A percentile compares a stretch with the other conserved stretches of the same genome.
phyloP scores from a whole-genome alignment of 2,113 vertebrate genomes.

The Aspidoscelis tigris region DNA sequence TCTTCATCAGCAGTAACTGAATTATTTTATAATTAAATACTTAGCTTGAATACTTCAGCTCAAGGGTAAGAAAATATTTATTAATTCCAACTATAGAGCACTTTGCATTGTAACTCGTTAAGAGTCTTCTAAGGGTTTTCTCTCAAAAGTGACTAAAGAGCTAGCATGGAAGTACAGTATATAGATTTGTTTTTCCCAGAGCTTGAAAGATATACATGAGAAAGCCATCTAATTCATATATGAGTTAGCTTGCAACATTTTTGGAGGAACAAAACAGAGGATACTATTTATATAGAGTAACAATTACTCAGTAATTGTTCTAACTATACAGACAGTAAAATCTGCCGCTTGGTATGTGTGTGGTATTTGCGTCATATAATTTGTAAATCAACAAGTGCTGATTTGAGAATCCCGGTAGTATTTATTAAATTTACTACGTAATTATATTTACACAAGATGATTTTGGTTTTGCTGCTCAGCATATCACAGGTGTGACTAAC shows the following conservation, averaged over 20 bases:
- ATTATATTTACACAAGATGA: conserved; percentile 59
- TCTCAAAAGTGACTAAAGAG: conserved; percentile 23
- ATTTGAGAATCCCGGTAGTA: conserved; percentile 52
- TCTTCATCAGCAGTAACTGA: conserved; percentile 45
- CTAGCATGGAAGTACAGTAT: conserved; percentile 1
- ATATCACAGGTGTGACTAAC: conserved; percentile 53
- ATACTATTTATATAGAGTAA: conserved; percentile 2
- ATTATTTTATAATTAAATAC: conserved; percentile 63
- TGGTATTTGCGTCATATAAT: conserved; percentile 34
- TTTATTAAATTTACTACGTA: conserved; percentile 61
- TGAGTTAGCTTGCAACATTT: background rate
- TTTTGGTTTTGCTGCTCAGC: conserved; percentile 51
- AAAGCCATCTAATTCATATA: background rate
- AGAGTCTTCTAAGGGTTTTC: conserved; percentile 23
- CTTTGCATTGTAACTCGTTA: conserved; percentile 32
- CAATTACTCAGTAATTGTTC: background rate
- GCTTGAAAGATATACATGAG: background rate
- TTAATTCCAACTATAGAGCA: conserved; percentile 20
- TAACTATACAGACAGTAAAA: conserved; percentile 19
- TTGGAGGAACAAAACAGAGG: background rate
- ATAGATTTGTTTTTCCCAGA: conserved; percentile 34
- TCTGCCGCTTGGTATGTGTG: background rate
- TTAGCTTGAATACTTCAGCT: conserved; percentile 48
- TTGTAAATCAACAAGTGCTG: conserved; percentile 21
- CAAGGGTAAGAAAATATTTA: conserved; percentile 57